These are phyloP conservation scores for Steinernema carpocapsae DNA, from an alignment of 2,888 invertebrate genomes.

Conservation along the genomic window DNA sequence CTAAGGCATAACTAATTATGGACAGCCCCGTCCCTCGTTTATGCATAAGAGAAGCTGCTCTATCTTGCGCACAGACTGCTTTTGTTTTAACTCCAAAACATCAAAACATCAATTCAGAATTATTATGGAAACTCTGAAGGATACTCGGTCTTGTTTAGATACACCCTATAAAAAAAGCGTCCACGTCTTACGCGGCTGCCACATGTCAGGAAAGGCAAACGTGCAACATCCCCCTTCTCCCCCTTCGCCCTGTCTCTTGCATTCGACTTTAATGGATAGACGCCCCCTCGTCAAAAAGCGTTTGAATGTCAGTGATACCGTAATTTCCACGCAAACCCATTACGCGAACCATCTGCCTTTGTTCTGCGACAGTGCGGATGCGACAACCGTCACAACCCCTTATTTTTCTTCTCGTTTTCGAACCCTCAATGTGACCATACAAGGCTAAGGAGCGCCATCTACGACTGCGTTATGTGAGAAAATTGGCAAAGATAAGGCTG, in stretches of 20 bases:
- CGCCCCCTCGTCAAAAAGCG: neutral
- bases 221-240: neutral
- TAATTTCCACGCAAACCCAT: neutral
- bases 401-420: slow-evolving; percentile 23
- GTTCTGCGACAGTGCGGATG: slow-evolving; percentile 5
- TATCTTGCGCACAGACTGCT: neutral
- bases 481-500: neutral
- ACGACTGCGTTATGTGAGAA: neutral
- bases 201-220: slow-evolving; percentile 15
- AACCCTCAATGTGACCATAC: slow-evolving; percentile 13
- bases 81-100: neutral
- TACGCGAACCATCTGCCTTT: slow-evolving; percentile 16
- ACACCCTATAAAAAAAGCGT: neutral
- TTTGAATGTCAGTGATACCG: neutral
- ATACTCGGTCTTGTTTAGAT: slow-evolving; percentile 20
- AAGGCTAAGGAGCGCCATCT: neutral
- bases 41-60: neutral
- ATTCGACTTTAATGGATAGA: neutral
- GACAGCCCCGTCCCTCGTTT: neutral
- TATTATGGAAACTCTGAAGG: slow-evolving; percentile 18
- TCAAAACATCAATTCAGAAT: slow-evolving; percentile 19
- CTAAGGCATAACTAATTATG: neutral
- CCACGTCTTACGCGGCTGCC: slow-evolving; percentile 4
- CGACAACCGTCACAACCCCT: slow-evolving; percentile 12
- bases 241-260: neutral